Evolutionary conservation across 2,797 vertebrate species (phyloP).

Genomic region (Tamandua tetradactyla): DNA sequence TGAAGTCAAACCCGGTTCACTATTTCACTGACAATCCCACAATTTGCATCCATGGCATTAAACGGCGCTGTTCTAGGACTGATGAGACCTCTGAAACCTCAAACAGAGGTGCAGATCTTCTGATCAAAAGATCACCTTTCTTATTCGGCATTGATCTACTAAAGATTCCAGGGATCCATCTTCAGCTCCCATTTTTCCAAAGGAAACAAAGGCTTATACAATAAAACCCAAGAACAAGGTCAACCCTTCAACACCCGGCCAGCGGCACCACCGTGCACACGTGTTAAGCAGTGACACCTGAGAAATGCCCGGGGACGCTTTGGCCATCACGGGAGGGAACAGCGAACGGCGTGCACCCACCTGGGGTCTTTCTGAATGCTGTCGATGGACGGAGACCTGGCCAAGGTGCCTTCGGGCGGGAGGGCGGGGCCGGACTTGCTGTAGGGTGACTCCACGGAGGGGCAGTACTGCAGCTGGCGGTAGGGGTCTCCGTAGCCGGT

Average conservation of each 20-base stretch:
- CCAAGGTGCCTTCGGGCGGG: constrained; percentile 96
- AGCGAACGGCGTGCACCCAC: constrained; percentile 87
- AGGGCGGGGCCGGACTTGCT: constrained; percentile 99
- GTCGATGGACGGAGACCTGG: constrained; percentile 98
- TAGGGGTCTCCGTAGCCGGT: constrained; percentile 96
- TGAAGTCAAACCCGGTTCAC: neutral
- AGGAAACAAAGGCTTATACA: neutral
- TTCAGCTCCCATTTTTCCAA: neutral
- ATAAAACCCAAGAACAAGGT: neutral
- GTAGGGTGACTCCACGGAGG: constrained; percentile 98
- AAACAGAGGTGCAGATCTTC: neutral
- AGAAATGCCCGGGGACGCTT: neutral
- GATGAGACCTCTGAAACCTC: too few relatives aligned
- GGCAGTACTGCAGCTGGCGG: constrained; percentile 99
- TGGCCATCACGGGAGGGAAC: constrained; percentile 33
- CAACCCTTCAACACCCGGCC: too few relatives aligned
- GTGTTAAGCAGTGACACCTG: accelerated
- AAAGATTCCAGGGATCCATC: neutral
- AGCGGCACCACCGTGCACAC: too few relatives aligned
- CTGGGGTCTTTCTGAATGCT: constrained; percentile 99
- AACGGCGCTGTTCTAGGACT: neutral
- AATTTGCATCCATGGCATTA: neutral
- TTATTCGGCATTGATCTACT: neutral
- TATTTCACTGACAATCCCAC: too few relatives aligned
- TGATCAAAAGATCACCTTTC: neutral